A percentile compares a stretch with the other conserved stretches of the same genome.
Conservation (phyloP, 2,113 vertebrate genomes). For the human (Homo sapiens) region DNA sequence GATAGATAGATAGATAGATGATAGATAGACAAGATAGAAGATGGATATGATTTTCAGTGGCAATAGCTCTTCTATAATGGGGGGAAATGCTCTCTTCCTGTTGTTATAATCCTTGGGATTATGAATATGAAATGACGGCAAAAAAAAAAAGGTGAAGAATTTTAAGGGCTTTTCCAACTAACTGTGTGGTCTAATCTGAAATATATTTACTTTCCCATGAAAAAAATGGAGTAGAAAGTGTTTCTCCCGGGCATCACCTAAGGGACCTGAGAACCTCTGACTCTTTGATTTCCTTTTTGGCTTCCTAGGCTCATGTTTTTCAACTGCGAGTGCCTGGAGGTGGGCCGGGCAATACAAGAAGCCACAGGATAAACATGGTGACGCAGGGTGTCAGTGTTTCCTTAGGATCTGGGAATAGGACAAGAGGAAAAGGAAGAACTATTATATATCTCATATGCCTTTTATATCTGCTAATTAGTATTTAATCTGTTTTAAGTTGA, state of each 20-base stretch:
- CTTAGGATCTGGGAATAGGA: not conserved
- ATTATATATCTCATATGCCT: not conserved
- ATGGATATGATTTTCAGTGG: not conserved
- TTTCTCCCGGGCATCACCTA: not conserved
- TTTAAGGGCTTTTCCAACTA: not conserved
- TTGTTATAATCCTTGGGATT: not conserved
- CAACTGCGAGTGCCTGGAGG: not conserved
- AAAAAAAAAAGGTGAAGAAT: not conserved
- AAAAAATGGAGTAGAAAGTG: not conserved
- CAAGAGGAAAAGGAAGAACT: not conserved
- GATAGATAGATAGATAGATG: too few species aligned
- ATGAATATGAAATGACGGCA: not conserved
- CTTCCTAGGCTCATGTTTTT: not conserved
- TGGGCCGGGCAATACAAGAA: not conserved
- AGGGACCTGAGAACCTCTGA: not conserved
- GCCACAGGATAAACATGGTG: not conserved
- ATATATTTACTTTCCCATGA: not conserved
- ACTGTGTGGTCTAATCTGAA: not conserved
- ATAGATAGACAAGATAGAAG: not conserved
- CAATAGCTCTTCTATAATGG: not conserved
- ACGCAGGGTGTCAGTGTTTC: not conserved
- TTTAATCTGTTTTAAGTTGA: not conserved
- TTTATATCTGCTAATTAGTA: not conserved
- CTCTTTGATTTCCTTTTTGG: not conserved
- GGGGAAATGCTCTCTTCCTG: not conserved